A percentile compares a stretch with the other conserved stretches of the same genome.
phyloP scores from a whole-genome alignment of 2,888 invertebrate species.

The Leptopilina myrica region DNA sequence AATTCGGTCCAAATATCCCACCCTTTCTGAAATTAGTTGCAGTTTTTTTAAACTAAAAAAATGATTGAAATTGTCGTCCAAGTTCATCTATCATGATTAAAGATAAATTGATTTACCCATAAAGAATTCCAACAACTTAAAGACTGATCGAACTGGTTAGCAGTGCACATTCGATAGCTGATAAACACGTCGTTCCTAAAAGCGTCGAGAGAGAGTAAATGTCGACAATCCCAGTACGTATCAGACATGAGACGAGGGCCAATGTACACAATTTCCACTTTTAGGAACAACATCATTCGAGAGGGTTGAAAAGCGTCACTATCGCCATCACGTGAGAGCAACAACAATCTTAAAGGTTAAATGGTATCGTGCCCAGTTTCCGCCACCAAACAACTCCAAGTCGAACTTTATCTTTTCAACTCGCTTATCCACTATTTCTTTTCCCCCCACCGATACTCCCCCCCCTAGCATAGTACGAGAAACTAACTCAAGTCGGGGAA shows the following conservation, averaged over 20 bases:
- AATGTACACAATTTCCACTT: constrained; percentile 36
- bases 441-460: constrained; percentile 35
- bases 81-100: background rate
- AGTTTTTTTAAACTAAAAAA: too few species aligned
- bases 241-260: constrained; percentile 41
- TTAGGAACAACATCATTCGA: constrained; percentile 25
- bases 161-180: constrained; percentile 55
- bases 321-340: constrained; percentile 18
- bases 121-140: constrained; percentile 10
- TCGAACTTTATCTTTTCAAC: constrained; percentile 42
- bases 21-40: background rate
- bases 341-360: constrained; percentile 57
- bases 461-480: constrained; percentile 41
- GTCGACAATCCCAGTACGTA: constrained; percentile 53
- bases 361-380: constrained; percentile 65
- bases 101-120: background rate
- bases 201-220: constrained; percentile 52
- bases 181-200: constrained; percentile 61
- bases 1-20: too few species aligned
- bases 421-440: constrained; percentile 52
- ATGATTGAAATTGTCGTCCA: too few species aligned
- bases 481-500: constrained; percentile 61
- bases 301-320: constrained; percentile 23
- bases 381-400: constrained; percentile 64
- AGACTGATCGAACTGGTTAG: constrained; percentile 58